Conservation (phyloP, 2,888 invertebrate species). For the Pomacea canaliculata region DNA sequence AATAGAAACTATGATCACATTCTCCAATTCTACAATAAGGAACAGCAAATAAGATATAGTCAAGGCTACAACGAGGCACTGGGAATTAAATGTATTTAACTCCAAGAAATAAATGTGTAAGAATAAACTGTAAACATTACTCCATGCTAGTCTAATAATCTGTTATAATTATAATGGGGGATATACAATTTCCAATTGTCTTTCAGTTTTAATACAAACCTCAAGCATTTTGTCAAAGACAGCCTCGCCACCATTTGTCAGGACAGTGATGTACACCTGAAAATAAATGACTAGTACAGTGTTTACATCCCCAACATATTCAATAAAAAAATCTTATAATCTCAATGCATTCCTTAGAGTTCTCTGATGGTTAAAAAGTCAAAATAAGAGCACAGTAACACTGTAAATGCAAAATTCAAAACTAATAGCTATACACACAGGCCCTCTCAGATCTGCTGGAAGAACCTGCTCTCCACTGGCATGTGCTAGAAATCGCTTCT, state of each 20-base stretch:
- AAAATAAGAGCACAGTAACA: not conserved
- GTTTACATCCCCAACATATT: not conserved
- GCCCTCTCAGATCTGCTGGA: constrained; percentile 87
- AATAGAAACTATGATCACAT: too few species aligned
- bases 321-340: not conserved
- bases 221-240: constrained; percentile 84
- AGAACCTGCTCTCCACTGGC: constrained; percentile 70
- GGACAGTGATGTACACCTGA: constrained; percentile 83
- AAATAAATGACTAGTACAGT: constrained; percentile 14
- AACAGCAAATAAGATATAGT: too few species aligned
- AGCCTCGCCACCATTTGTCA: constrained; percentile 79
- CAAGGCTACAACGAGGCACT: too few species aligned
- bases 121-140: too few species aligned
- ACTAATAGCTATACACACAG: constrained; percentile 71
- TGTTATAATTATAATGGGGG: too few species aligned
- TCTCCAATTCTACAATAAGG: too few species aligned
- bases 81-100: too few species aligned
- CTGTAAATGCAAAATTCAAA: not conserved
- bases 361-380: too few species aligned
- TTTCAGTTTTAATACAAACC: constrained; percentile 59
- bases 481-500: constrained; percentile 79
- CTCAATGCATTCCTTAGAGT: too few species aligned
- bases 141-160: too few species aligned
- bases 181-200: too few species aligned
- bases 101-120: too few species aligned